phyloP scores from a whole-genome alignment of 2,888 invertebrate genomes.

The Serripes groenlandicus region DNA sequence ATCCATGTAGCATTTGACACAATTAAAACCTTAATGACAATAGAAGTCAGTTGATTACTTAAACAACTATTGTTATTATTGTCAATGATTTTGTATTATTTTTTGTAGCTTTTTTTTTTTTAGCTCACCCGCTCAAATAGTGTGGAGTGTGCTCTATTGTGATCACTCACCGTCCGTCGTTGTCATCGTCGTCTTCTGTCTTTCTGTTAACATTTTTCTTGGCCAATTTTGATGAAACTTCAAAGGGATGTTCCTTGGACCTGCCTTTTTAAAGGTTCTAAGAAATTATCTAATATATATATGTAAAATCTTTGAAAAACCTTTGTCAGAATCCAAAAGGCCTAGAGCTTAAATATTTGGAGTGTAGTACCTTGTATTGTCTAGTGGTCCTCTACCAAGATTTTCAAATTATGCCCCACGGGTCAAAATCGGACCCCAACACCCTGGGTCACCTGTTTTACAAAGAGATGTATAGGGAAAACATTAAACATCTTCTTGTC shows the following conservation, averaged over 20 bases:
- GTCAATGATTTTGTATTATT: too few relatives aligned
- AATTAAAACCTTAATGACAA: too few relatives aligned
- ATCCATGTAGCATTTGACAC: too few relatives aligned
- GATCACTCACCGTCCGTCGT: background rate
- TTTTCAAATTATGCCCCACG: background rate
- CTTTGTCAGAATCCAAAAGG: background rate
- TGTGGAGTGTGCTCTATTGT: background rate
- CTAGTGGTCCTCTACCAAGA: background rate
- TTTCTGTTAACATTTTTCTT: background rate
- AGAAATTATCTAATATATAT: background rate
- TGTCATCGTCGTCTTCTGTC: background rate
- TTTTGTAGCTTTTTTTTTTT: background rate
- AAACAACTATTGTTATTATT: too few relatives aligned
- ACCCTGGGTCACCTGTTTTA: background rate
- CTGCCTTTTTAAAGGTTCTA: background rate
- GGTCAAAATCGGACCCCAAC: background rate
- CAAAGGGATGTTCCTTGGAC: background rate
- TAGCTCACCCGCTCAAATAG: background rate
- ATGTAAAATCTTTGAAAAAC: background rate
- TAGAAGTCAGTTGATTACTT: too few relatives aligned
- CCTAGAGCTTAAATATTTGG: background rate
- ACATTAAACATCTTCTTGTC: background rate
- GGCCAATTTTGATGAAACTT: background rate
- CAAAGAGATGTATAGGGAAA: background rate
- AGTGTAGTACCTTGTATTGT: background rate